Conservation (phyloP, 2,888 invertebrate genomes). For the Spicauda simplicius region DNA sequence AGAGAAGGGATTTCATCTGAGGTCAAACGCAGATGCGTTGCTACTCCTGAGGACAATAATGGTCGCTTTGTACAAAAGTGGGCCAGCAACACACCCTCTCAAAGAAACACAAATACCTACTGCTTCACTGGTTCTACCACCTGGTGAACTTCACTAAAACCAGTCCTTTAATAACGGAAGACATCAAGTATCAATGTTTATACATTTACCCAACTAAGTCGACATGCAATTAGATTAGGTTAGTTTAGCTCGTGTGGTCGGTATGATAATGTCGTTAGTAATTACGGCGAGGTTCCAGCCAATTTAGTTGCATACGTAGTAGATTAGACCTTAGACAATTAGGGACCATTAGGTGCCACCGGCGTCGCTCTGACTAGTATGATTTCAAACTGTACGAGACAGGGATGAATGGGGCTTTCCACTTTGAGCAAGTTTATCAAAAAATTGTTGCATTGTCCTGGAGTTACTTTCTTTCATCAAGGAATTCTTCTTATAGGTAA, state of each 20-base stretch:
- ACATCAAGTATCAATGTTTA: background rate
- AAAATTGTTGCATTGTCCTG: no score
- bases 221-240: constrained; percentile 12
- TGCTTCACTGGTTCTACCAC: no score
- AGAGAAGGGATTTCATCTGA: no score
- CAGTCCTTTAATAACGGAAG: no score
- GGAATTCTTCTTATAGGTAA: no score
- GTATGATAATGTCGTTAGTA: constrained; percentile 13
- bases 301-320: constrained; percentile 1
- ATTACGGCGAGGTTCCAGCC: constrained; percentile 8
- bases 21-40: no score
- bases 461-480: no score
- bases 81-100: no score
- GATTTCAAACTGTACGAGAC: background rate
- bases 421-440: background rate
- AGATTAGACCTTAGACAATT: constrained; percentile 1
- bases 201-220: background rate
- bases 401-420: background rate
- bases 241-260: constrained; percentile 23
- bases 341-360: background rate
- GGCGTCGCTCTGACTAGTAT: background rate
- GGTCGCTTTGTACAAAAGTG: no score
- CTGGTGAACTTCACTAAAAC: no score
- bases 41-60: no score
- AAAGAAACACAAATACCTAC: no score